Conservation (phyloP, 2,888 invertebrate genomes). For the Patella pellucida region DNA sequence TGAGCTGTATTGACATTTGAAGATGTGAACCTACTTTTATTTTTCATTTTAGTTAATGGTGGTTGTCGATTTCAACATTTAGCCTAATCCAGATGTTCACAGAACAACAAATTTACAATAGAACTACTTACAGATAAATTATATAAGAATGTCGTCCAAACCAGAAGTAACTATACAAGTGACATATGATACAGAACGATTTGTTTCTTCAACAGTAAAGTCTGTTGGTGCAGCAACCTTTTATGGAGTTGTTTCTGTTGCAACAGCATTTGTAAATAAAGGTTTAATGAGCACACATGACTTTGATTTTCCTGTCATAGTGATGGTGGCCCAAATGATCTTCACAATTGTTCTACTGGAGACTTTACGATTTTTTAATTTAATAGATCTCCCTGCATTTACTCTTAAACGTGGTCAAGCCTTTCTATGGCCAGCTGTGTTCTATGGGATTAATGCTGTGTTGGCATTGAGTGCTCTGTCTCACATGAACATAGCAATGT, state of each 20-base stretch:
- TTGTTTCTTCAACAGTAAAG: conserved; percentile 34
- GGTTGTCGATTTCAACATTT: too few relatives aligned
- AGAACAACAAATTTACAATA: too few relatives aligned
- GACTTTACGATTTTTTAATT: conserved; percentile 52
- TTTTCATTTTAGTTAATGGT: too few relatives aligned
- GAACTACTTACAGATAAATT: too few relatives aligned
- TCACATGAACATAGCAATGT: conserved; percentile 75
- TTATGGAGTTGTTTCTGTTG: conserved; percentile 70
- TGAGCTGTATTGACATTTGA: too few relatives aligned
- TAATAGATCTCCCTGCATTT: conserved; percentile 67
- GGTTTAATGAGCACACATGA: conserved; percentile 68
- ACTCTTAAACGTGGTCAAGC: conserved; percentile 69
- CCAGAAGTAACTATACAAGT: conserved; percentile 16
- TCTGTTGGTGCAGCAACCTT: conserved; percentile 66
- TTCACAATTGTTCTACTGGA: conserved; percentile 71
- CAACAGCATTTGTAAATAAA: conserved; percentile 72
- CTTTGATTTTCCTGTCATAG: conserved; percentile 74
- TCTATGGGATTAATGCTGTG: conserved; percentile 72
- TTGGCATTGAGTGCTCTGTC: conserved; percentile 73
- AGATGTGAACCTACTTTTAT: too few relatives aligned
- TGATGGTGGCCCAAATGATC: conserved; percentile 73
- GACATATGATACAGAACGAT: conserved; percentile 3
- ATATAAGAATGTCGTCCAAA: not conserved
- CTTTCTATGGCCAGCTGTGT: conserved; percentile 72
- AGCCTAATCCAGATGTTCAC: too few relatives aligned